A percentile compares a stretch with the other conserved stretches of the same genome.
phyloP scores from a whole-genome alignment of 1,140 invertebrate species.

The Meloidogyne exigua region DNA sequence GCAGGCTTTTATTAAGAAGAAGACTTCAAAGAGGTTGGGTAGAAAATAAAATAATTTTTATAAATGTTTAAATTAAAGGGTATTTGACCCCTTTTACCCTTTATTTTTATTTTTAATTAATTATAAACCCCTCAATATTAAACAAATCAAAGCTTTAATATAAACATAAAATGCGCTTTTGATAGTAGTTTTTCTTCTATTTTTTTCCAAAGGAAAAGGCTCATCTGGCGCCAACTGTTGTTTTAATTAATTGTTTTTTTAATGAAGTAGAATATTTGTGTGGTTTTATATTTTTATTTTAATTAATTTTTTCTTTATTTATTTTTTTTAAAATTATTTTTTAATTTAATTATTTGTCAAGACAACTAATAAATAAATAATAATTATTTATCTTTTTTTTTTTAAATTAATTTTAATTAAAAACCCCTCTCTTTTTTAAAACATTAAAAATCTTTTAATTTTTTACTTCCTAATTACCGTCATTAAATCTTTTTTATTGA shows the following conservation, averaged over 20 bases:
- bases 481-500: conserved; percentile 4
- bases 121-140: too few species aligned
- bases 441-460: not conserved
- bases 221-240: conserved; percentile 6
- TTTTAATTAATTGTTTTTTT: not conserved
- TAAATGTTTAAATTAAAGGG: not conserved
- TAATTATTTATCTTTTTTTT: too few species aligned
- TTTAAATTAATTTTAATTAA: too few species aligned
- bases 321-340: not conserved
- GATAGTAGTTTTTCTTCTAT: not conserved
- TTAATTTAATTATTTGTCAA: not conserved
- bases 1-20: not conserved
- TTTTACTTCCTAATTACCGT: conserved; percentile 1
- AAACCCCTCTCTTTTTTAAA: not conserved
- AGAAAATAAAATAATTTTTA: not conserved
- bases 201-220: not conserved
- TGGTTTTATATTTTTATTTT: not conserved
- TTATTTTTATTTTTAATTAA: too few species aligned
- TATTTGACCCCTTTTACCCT: too few species aligned
- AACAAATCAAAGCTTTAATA: too few species aligned
- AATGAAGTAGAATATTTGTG: not conserved
- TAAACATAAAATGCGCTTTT: too few species aligned
- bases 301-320: not conserved
- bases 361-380: too few species aligned
- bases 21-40: not conserved